Evolutionary conservation across 92 coral and sea anemone genomes (phyloP).

Genomic region (Pocillopora meandrina): DNA sequence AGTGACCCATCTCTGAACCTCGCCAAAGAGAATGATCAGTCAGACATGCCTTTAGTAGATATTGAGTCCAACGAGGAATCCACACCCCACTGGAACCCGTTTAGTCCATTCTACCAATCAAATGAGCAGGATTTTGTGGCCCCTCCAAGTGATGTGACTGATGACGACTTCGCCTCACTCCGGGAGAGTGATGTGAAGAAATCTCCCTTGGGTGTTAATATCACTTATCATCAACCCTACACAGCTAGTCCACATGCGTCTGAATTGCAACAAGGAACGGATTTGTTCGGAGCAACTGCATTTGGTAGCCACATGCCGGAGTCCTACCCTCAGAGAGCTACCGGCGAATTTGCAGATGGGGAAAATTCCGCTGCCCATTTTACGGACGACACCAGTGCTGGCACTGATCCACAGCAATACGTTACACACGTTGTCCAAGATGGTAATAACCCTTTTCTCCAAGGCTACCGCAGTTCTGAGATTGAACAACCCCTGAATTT

Average conservation of each 20-base stretch:
- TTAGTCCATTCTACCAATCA: slow-evolving; percentile 80
- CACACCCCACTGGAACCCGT: slow-evolving; percentile 84
- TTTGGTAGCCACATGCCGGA: slow-evolving; percentile 43
- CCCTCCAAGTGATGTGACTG: slow-evolving; percentile 28
- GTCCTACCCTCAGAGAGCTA: neutral
- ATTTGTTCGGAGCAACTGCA: slow-evolving; percentile 71
- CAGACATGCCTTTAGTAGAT: slow-evolving; percentile 59
- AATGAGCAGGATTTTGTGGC: slow-evolving; percentile 48
- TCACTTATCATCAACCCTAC: neutral
- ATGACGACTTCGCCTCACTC: slow-evolving; percentile 80
- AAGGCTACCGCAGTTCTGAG: slow-evolving; percentile 31
- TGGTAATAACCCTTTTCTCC: slow-evolving; percentile 37
- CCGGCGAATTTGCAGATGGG: slow-evolving; percentile 3
- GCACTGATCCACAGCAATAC: slow-evolving; percentile 22
- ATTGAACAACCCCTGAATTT: slow-evolving; percentile 23
- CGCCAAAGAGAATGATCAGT: slow-evolving; percentile 39
- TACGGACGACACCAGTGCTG: neutral
- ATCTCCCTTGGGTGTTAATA: neutral
- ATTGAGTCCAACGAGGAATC: slow-evolving; percentile 55
- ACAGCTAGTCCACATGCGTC: slow-evolving; percentile 4
- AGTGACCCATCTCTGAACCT: slow-evolving; percentile 79
- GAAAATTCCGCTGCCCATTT: slow-evolving; percentile 8
- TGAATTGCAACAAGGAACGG: slow-evolving; percentile 32
- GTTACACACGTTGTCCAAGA: slow-evolving; percentile 21
- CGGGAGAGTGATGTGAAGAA: slow-evolving; percentile 39